phyloP scores from a whole-genome alignment of 2,888 invertebrate genomes.

The Microctonus hyperodae region DNA sequence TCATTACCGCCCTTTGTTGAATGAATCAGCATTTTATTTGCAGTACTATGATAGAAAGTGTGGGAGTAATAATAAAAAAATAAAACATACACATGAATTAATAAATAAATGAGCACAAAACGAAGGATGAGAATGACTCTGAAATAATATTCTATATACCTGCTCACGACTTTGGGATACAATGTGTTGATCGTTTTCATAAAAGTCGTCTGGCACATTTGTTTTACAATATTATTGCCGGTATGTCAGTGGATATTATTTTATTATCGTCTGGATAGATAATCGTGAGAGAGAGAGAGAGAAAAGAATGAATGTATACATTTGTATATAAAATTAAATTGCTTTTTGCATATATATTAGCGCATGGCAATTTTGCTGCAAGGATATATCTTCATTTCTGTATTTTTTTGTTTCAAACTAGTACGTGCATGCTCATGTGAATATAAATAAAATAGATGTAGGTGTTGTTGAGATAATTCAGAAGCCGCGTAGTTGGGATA shows the following conservation, averaged over 20 bases:
- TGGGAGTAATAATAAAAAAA: conserved; percentile 18
- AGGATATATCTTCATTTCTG: too few relatives aligned
- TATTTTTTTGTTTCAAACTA: too few relatives aligned
- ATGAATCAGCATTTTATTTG: conserved; percentile 58
- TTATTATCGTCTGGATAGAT: conserved; percentile 49
- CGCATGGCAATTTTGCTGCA: too few relatives aligned
- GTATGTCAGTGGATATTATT: conserved; percentile 48
- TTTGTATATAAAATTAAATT: not conserved
- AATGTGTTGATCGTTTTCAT: conserved; percentile 54
- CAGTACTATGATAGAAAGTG: conserved; percentile 15
- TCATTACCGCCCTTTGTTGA: conserved; percentile 25
- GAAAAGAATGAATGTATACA: not conserved
- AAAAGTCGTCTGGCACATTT: conserved; percentile 64
- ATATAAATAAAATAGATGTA: conserved; percentile 3
- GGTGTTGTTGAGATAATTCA: conserved; percentile 5
- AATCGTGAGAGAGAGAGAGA: not conserved
- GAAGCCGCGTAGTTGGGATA: not conserved
- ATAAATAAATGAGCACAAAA: not conserved
- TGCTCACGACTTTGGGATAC: not conserved
- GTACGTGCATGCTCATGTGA: too few relatives aligned
- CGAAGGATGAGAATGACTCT: not conserved
- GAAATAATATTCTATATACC: not conserved
- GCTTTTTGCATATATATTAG: not conserved
- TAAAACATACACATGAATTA: not conserved
- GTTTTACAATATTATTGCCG: conserved; percentile 61